Evolutionary conservation across 1,140 invertebrate species (phyloP), one percentile per base, ranked within the genome.

Genomic region (Diachasma alloeum): DNA sequence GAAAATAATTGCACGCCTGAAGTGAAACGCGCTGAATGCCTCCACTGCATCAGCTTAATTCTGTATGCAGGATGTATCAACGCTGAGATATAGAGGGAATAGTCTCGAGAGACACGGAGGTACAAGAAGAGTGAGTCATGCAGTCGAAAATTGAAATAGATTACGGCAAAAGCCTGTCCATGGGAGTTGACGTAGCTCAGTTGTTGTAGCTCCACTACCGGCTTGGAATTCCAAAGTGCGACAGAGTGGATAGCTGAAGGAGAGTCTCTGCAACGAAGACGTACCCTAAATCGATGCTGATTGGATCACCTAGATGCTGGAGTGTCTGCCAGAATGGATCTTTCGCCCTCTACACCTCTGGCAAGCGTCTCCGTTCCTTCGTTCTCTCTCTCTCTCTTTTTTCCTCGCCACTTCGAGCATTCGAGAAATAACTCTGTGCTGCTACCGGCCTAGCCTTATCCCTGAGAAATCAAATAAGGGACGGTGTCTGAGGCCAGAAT

Each of bases 211-310:
- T 31, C 9, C 42, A 36, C 53, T 63, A 36, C 59, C 22, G 36
- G n/a, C 10, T 22, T 68, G 42, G 72, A 74, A 63, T 74, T 56
- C 37, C 10, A 74, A 74, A 66, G 17, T 37, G 37, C 36, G 70
- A 56, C 44, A 59, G 53, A 67, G 63, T 67, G 63, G 26, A 63
- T 31, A 63, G 17, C 15, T 37, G 9, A 36, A 44, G 42, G 44
- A 5, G 63, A 26, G 24, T 39, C 42, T 56, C 39, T 13, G 9
- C 59, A 63, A 42, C 26, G 63, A 53, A 74, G 68, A 66, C 56
- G 17, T 70, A 17, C 22, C 44, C 72, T 74, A 78, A 78, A 78
- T 72, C 77, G 77, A 78, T 78, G 73, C 77, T 78, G 77, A 78
- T 78, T 78, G 59, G 63, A 78, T 78, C 73, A 78, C n/a, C 69